phyloP scores from a whole-genome alignment of 1,140 invertebrate species.

The Sminthurides bifidus region DNA sequence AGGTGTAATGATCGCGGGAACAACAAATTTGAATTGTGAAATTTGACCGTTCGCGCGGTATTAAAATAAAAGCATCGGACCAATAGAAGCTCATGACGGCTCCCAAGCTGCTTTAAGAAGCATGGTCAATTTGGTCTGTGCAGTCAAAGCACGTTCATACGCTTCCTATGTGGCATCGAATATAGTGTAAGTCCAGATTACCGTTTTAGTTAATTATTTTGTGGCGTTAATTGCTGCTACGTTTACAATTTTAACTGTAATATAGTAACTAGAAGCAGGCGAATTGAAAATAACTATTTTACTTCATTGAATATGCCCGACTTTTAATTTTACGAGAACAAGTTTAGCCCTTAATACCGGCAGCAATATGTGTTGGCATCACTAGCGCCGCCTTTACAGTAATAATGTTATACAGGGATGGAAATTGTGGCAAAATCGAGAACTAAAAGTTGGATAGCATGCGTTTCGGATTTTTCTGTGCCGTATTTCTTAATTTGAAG shows the following conservation, averaged over 20 bases:
- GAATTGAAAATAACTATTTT: neutral
- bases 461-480: too few species aligned
- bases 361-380: too few species aligned
- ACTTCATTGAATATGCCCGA: neutral
- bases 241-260: neutral
- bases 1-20: too few species aligned
- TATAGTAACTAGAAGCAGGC: neutral
- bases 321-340: neutral
- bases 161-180: slow-evolving; percentile 30
- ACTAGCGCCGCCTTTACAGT: too few species aligned
- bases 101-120: too few species aligned
- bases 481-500: neutral
- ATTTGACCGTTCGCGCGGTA: neutral
- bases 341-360: too few species aligned
- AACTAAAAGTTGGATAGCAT: too few species aligned
- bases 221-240: neutral
- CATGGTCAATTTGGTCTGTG: neutral
- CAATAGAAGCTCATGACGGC: too few species aligned
- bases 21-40: neutral
- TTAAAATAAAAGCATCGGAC: too few species aligned
- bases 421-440: too few species aligned
- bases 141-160: neutral
- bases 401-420: too few species aligned
- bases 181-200: slow-evolving; percentile 25
- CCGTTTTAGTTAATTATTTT: slow-evolving; percentile 9